phyloP scores from a whole-genome alignment of 1,140 invertebrate species.

The Lepidurus couesii region DNA sequence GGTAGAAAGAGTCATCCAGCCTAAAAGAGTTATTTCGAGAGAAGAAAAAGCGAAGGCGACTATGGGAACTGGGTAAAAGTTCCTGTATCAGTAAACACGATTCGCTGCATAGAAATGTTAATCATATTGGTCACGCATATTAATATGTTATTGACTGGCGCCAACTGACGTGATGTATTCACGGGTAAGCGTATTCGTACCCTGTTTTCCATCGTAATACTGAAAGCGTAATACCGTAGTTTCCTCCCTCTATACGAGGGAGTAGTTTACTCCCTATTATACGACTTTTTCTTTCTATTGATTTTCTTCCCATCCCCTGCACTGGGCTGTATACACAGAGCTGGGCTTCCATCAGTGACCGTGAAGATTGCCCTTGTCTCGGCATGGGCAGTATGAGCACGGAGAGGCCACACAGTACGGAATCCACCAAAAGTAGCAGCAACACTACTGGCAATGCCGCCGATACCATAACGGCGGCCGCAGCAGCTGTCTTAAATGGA shows the following conservation, averaged over 20 bases:
- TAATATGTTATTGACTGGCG: no score
- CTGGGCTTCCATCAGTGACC: slow-evolving; percentile 22
- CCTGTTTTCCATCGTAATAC: background rate
- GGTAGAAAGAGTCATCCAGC: background rate
- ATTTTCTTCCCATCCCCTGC: slow-evolving; percentile 19
- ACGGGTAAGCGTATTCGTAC: no score
- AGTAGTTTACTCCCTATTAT: background rate
- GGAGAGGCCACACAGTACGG: slow-evolving; percentile 28
- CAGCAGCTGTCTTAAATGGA: slow-evolving; percentile 34
- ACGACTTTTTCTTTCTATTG: background rate
- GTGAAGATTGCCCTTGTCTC: slow-evolving; percentile 4
- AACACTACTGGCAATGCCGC: slow-evolving; percentile 3
- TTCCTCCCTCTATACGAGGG: background rate
- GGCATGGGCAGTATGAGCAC: slow-evolving; percentile 36
- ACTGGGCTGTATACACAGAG: background rate
- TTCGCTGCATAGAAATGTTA: background rate
- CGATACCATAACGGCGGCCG: background rate
- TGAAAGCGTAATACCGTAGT: background rate
- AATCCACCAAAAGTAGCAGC: slow-evolving; percentile 24
- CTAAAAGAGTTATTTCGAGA: background rate
- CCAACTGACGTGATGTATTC: no score
- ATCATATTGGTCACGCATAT: background rate
- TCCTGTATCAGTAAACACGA: background rate
- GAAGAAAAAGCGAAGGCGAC: background rate
- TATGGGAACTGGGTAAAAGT: background rate